Percentiles rank a stretch among this genome's conserved stretches.
These are phyloP conservation scores for Deilephila elpenor DNA, from an alignment of 2,888 invertebrate genomes.

Conservation along the genomic window DNA sequence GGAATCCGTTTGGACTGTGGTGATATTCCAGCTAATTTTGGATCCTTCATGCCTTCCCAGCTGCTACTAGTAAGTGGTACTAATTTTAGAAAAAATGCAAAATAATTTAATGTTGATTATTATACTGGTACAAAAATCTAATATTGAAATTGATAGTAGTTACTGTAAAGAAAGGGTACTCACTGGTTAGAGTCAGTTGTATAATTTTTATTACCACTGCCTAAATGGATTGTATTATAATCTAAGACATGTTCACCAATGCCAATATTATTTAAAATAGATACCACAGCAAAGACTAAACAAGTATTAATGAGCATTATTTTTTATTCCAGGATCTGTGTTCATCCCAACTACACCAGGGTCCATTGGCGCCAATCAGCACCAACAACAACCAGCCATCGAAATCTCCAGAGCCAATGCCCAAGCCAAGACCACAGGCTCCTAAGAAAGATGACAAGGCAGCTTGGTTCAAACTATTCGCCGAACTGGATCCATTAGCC, in stretches of 20 bases:
- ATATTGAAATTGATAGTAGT: no score
- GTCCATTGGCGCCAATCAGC: slow-evolving; percentile 53
- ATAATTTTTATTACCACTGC: no score
- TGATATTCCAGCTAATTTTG: slow-evolving; percentile 65
- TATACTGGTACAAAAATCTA: background rate
- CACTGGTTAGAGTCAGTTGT: no score
- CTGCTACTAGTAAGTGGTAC: slow-evolving; percentile 68
- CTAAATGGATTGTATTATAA: no score
- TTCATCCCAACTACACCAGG: slow-evolving; percentile 55
- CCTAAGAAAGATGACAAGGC: slow-evolving; percentile 84
- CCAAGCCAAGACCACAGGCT: slow-evolving; percentile 50
- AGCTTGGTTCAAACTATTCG: slow-evolving; percentile 95
- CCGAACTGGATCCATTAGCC: slow-evolving; percentile 95
- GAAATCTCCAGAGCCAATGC: slow-evolving; percentile 45
- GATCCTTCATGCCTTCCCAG: slow-evolving; percentile 81
- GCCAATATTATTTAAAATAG: no score
- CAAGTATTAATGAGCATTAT: background rate
- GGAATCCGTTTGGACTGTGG: slow-evolving; percentile 70
- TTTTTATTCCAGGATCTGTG: slow-evolving; percentile 60
- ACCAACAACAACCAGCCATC: slow-evolving; percentile 45
- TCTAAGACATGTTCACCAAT: no score
- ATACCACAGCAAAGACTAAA: background rate
- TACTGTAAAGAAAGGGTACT: no score
- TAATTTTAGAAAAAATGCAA: background rate
- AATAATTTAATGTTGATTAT: background rate